These are phyloP conservation scores for Peromyscus eremicus DNA, from an alignment of 2,797 vertebrate genomes.

Conservation along the genomic window DNA sequence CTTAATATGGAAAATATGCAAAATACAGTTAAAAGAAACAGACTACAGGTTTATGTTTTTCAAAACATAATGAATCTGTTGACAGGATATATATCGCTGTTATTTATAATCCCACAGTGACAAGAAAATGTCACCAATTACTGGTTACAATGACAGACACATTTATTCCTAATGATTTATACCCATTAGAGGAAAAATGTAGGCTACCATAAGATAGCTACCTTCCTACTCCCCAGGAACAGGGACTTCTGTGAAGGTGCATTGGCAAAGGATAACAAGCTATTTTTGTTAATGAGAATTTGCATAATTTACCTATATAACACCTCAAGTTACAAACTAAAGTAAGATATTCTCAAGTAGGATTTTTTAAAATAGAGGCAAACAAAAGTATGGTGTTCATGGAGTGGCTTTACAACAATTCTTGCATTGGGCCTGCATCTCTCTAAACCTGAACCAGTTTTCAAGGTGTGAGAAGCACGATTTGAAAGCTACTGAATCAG, in stretches of 20 bases:
- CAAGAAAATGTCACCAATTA: conserved; percentile 84
- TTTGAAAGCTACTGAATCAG: neutral
- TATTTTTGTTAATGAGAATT: conserved; percentile 75
- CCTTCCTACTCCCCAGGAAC: conserved; percentile 7
- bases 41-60: conserved; percentile 72
- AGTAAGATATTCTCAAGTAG: neutral
- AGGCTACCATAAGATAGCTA: conserved; percentile 64
- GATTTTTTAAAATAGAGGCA: conserved; percentile 50
- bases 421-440: neutral
- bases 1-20: conserved; percentile 73
- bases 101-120: conserved; percentile 81
- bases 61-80: conserved; percentile 81
- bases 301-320: conserved; percentile 64
- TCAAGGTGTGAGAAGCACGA: neutral
- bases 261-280: conserved; percentile 43
- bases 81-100: conserved; percentile 77
- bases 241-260: conserved; percentile 16
- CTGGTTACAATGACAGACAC: conserved; percentile 81
- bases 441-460: conserved; percentile 1
- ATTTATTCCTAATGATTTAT: conserved; percentile 83
- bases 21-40: conserved; percentile 74
- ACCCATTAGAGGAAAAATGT: conserved; percentile 50
- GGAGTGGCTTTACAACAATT: neutral
- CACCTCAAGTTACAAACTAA: conserved; percentile 30
- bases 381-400: neutral